Conservation (phyloP, 2,113 vertebrate genomes). For the Sula dactylatra region DNA sequence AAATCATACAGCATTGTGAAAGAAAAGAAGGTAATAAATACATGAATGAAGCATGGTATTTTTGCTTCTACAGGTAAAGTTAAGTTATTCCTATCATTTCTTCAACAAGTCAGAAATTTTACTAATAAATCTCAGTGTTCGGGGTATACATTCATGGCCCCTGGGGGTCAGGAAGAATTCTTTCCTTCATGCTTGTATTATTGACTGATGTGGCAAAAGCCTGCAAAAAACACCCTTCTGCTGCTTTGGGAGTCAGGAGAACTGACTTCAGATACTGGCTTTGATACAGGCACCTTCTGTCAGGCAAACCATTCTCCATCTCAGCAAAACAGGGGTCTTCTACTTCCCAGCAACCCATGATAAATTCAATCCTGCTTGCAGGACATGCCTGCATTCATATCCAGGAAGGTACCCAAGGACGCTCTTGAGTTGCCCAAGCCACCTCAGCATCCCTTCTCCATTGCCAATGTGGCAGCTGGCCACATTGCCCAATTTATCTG, state of each 20-base stretch:
- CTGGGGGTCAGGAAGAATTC: not conserved
- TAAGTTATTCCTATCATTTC: not conserved
- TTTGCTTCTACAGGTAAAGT: not conserved
- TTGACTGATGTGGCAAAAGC: not conserved
- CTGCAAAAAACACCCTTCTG: not conserved
- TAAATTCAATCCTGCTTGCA: not conserved
- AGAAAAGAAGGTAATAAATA: not conserved
- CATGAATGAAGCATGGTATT: not conserved
- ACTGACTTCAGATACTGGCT: not conserved
- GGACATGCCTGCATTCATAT: not conserved
- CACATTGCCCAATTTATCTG: not conserved
- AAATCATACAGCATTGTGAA: conserved; percentile 27
- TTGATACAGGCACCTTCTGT: not conserved
- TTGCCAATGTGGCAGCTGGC: not conserved
- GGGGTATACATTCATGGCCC: not conserved
- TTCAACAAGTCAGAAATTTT: not conserved
- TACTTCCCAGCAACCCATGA: not conserved
- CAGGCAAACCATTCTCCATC: not conserved
- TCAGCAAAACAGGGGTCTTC: not conserved
- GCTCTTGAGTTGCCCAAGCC: not conserved
- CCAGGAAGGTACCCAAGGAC: not conserved
- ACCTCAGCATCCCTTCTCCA: not conserved
- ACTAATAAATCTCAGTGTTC: not conserved
- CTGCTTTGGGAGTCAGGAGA: not conserved
- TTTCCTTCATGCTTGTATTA: not conserved